These are phyloP conservation scores for Eriocheir sinensis DNA, from an alignment of 1,140 invertebrate species.

Conservation along the genomic window DNA sequence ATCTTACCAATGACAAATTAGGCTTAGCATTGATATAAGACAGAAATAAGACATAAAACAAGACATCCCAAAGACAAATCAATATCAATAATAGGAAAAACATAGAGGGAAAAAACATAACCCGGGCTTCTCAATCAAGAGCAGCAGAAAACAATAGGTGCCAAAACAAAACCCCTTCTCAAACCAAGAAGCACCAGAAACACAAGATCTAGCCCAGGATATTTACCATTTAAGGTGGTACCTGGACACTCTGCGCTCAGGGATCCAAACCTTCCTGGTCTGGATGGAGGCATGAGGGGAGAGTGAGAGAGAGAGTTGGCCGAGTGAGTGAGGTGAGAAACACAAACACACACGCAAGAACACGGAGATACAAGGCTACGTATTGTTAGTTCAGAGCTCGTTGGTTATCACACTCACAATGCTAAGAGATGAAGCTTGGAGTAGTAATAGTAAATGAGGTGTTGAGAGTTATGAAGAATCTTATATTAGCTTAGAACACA, in stretches of 20 bases:
- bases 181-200: neutral
- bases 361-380: no score
- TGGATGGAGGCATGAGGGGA: slow-evolving; percentile 65
- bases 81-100: neutral
- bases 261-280: slow-evolving; percentile 72
- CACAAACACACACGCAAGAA: neutral
- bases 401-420: no score
- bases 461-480: no score
- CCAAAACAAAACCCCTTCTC: no score
- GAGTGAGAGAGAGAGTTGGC: slow-evolving; percentile 26
- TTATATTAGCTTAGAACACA: no score
- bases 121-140: no score
- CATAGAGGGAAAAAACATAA: neutral
- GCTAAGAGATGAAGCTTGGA: no score
- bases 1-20: neutral
- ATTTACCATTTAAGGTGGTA: slow-evolving; percentile 75
- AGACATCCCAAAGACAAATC: neutral
- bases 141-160: neutral
- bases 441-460: no score
- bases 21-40: no score
- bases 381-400: neutral
- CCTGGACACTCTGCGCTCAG: slow-evolving; percentile 73
- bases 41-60: neutral
- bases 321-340: neutral
- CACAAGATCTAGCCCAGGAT: neutral